Evolutionary conservation across 2,888 invertebrate genomes (phyloP), one percentile per base, ranked within the genome.

Genomic region (Drosophila subsilvestris): DNA sequence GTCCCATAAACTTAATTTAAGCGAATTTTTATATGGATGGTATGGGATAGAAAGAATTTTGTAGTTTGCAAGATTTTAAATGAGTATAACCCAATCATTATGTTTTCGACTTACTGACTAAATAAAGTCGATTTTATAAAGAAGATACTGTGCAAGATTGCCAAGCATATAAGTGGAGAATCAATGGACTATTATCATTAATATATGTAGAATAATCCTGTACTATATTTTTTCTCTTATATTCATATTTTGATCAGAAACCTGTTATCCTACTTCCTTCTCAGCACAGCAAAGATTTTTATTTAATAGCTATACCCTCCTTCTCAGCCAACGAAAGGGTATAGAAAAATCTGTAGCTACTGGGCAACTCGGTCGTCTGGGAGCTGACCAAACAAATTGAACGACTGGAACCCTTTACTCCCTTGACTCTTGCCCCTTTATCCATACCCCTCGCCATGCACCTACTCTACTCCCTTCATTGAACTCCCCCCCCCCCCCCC

Each of bases 321-420:
- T 25, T 6, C 25, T n/a, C 37, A 37, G n/a, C 14, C 37, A 7
- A n/a, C 9, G 9, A 37, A n/a, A 37, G 37, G 7, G 37, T 14
- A 54, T 37, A 47, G 49, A 54, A 47, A 44, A 25, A 51, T 32
- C 47, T 55, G 27, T 65, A 47, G 67, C 58, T 63, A 62, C 66
- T 50, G 59, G 54, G 51, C 58, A 49, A 49, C 63, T 49, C 53
- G 44, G 45, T 37, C 20, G 55, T 43, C 66, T 32, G n/a, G 57
- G 61, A 69, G 79, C 79, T 86, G 85, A 71, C 75, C 82, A 79
- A 75, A 85, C 85, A 79, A 76, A 87, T 81, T 79, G 79, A 74
- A 54, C 75, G 43, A 48, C 37, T 37, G 14, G 14, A 37, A 37
- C 10, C 27, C 27, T 29, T 32, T 14, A 14, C 14, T 20, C 48